Base-by-base conservation (phyloP, 2,797 vertebrate genomes). In the Jordanella pulchra region DNA sequence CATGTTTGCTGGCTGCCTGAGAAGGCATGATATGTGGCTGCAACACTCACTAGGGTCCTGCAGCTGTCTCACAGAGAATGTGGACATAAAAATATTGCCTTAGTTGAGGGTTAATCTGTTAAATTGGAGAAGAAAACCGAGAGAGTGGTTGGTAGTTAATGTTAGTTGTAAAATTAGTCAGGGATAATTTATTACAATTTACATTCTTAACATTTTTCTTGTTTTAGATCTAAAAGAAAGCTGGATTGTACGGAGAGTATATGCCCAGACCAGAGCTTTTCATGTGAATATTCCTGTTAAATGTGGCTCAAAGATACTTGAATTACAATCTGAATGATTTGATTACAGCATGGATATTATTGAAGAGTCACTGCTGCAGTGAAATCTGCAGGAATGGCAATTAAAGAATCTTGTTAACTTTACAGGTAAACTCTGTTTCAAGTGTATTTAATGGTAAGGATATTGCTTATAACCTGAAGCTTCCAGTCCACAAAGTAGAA, bases 21-120 rank as follows among this genome's bases (percentile, higher is more conserved):
- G 77, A 73, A 84, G 85, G 80, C 71, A 68, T 88, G 84, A 88
- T 82, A 89, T 86, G 87, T 89, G 87, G 80, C 81, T 84, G 69
- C 69, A 84, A 72, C 76, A 82, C 77, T 88, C 79, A 81, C 73
- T 69, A 84, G 80, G 84, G 74, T 71, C 77, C 61, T 87, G 83
- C 87, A 84, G 87, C 89, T 89, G 86, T 81, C 84, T 76, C 67
- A 58, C 76, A 64, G 69, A 76, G 67, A 77, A 70, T 69, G 79
- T 73, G 71, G 71, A 84, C 53, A 68, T 68, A 75, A 86, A 84
- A 82, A 76, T 76, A 71, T 74, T 84, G 67, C 45, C 75, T 25
- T 69, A 71, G 68, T 77, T 72, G 18, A 70, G 77, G 64, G 76
- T 70, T 56, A 80, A 83, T 87, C 86, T 80, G 50, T 61, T 69